These are phyloP conservation scores for Brachylomia viminalis DNA, from an alignment of 2,888 invertebrate genomes.

Conservation along the genomic window DNA sequence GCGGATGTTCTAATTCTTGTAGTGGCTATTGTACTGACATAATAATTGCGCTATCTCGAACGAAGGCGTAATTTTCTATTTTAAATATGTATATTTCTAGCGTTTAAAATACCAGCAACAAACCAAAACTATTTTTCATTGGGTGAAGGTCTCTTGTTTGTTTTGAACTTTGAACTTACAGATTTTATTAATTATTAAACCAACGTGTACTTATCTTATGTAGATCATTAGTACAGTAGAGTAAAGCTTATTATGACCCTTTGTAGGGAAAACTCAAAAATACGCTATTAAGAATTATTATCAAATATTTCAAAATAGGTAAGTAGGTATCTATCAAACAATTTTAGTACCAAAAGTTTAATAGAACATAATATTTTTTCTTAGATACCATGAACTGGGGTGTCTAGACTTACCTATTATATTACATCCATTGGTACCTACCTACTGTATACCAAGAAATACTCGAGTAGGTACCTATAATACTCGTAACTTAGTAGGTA, in stretches of 20 bases:
- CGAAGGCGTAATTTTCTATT: constrained; percentile 20
- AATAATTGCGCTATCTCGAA: constrained; percentile 62
- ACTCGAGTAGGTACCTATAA: constrained; percentile 13
- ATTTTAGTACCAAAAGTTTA: not conserved
- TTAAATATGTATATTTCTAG: constrained; percentile 8
- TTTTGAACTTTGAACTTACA: constrained; percentile 18
- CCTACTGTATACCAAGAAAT: not conserved
- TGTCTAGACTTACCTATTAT: not conserved
- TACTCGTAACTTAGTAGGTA: constrained; percentile 30
- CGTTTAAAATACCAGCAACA: not conserved
- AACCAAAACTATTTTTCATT: not conserved
- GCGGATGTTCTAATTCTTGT: constrained; percentile 78
- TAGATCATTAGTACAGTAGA: not conserved
- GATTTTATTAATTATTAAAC: not conserved
- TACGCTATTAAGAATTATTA: not conserved
- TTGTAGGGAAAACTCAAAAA: not conserved
- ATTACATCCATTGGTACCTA: not conserved
- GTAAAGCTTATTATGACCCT: not conserved
- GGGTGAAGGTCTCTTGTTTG: not conserved
- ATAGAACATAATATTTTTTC: not conserved
- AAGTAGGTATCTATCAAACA: not conserved
- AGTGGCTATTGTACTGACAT: constrained; percentile 70
- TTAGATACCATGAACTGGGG: not conserved
- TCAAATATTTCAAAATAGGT: not conserved
- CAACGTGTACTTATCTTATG: not conserved